Conservation (phyloP, 2,888 invertebrate species). For the Asteroscopus sphinx region DNA sequence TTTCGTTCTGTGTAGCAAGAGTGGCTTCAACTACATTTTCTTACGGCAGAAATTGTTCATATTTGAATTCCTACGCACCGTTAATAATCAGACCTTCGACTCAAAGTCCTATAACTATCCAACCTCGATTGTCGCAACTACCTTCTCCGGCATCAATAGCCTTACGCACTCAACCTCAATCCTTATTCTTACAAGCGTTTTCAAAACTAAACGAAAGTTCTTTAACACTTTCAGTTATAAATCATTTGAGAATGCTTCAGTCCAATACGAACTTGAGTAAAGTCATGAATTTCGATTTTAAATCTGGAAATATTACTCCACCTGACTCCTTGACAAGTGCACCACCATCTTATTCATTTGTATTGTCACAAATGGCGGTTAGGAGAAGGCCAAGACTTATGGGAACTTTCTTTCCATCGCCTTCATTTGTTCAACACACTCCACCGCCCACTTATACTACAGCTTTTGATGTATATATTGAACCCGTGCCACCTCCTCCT, state of each 20-base stretch:
- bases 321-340: constrained; percentile 82
- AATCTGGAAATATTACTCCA: constrained; percentile 70
- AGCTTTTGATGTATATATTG: constrained; percentile 83
- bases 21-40: constrained; percentile 8
- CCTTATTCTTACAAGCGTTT: constrained; percentile 77
- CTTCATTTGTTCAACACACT: constrained; percentile 81
- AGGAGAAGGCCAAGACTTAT: constrained; percentile 78
- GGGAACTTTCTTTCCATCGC: constrained; percentile 84
- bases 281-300: constrained; percentile 31
- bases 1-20: constrained; percentile 26
- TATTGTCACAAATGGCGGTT: constrained; percentile 78
- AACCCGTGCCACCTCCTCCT: constrained; percentile 70
- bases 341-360: constrained; percentile 85
- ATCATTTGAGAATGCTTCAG: constrained; percentile 47
- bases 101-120: constrained; percentile 50
- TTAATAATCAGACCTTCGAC: constrained; percentile 55
- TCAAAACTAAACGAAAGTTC: constrained; percentile 75
- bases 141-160: constrained; percentile 62
- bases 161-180: constrained; percentile 66
- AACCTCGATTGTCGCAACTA: constrained; percentile 46
- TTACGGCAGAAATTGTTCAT: constrained; percentile 7
- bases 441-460: constrained; percentile 84
- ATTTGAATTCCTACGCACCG: constrained; percentile 33
- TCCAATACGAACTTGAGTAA: constrained; percentile 29
- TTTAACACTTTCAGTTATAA: constrained; percentile 60